These are phyloP conservation scores for Epinotia demarniana DNA, from an alignment of 2,888 invertebrate genomes.

Conservation along the genomic window DNA sequence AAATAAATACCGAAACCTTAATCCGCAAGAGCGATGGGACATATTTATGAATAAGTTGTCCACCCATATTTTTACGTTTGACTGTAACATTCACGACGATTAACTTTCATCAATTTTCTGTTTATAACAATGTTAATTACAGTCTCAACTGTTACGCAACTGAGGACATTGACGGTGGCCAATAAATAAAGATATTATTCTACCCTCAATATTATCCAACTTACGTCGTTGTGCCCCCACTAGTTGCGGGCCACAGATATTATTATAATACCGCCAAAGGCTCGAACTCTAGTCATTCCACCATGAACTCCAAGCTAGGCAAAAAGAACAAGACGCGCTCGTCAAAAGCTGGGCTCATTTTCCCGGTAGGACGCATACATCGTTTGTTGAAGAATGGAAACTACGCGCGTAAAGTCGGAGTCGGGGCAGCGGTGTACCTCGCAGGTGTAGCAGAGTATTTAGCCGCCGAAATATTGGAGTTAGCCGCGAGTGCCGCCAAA, in stretches of 20 bases:
- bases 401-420: slow-evolving; percentile 34
- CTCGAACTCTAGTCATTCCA: not conserved
- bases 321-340: slow-evolving; percentile 39
- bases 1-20: too few relatives aligned
- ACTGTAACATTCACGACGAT: too few relatives aligned
- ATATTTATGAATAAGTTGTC: too few relatives aligned
- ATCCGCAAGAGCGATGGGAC: too few relatives aligned
- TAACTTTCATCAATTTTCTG: too few relatives aligned
- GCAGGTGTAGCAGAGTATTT: slow-evolving; percentile 28
- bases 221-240: not conserved
- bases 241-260: not conserved
- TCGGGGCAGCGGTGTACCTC: slow-evolving; percentile 20
- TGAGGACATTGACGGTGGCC: too few relatives aligned
- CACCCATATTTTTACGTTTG: too few relatives aligned
- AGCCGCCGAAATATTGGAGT: slow-evolving; percentile 29
- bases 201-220: not conserved
- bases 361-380: slow-evolving; percentile 37
- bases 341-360: slow-evolving; percentile 30
- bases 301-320: slow-evolving; percentile 26
- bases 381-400: slow-evolving; percentile 29
- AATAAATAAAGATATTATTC: too few relatives aligned
- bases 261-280: not conserved
- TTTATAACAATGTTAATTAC: too few relatives aligned
- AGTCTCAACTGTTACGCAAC: too few relatives aligned
- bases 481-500: slow-evolving; percentile 28